These are phyloP conservation scores for Lonchura striata DNA, from an alignment of 2,113 vertebrate genomes.

Conservation along the genomic window DNA sequence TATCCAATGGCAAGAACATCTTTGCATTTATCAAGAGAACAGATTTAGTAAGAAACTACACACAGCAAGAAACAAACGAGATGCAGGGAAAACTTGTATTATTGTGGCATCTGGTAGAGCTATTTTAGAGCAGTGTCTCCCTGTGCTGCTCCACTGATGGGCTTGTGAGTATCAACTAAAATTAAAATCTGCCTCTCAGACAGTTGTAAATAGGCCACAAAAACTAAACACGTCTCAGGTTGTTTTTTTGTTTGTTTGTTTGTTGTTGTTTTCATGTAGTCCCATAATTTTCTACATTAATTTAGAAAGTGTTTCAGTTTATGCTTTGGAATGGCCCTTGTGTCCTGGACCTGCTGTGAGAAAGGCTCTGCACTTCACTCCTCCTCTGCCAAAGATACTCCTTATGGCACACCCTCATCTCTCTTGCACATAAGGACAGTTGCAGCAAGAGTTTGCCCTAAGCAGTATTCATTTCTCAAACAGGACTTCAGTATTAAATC, in stretches of 20 bases:
- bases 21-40: slow-evolving; percentile 18
- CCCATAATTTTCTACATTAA: not conserved
- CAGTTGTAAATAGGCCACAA: slow-evolving; percentile 12
- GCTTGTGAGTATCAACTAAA: slow-evolving; percentile 20
- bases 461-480: not conserved
- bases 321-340: not conserved
- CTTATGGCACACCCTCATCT: not conserved
- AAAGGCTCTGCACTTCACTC: not conserved
- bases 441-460: not conserved
- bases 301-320: not conserved
- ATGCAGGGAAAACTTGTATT: not conserved
- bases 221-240: not conserved
- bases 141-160: slow-evolving; percentile 31
- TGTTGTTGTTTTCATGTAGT: not conserved
- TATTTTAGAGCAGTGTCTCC: slow-evolving; percentile 47
- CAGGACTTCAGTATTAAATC: not conserved
- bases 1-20: not conserved
- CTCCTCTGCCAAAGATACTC: not conserved
- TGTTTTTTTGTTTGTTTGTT: too few relatives aligned
- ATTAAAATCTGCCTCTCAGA: slow-evolving; percentile 38
- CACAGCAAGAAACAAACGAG: slow-evolving; percentile 40
- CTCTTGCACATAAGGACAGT: not conserved
- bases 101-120: slow-evolving; percentile 51
- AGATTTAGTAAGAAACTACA: slow-evolving; percentile 25
- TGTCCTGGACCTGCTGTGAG: not conserved